Conservation (phyloP, 2,113 vertebrate species). For the Albula goreensis region DNA sequence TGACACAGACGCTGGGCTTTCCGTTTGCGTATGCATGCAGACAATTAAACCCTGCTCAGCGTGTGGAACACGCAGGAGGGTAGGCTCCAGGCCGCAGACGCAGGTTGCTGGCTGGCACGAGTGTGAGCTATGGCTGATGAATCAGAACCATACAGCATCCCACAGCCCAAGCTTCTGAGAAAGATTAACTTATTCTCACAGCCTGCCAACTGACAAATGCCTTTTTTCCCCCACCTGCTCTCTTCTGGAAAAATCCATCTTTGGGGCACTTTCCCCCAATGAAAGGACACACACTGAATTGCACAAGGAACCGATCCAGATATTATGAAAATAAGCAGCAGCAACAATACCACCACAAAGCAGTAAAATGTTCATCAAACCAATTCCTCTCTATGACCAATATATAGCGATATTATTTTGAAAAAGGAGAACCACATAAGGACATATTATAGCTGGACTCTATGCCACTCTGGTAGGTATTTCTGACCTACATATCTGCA, state of each 20-base stretch:
- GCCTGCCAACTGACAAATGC: neutral
- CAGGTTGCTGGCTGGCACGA: neutral
- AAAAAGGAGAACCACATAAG: too few species aligned
- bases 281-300: neutral
- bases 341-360: neutral
- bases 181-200: too few species aligned
- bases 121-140: too few species aligned
- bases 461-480: neutral
- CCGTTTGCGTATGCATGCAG: neutral
- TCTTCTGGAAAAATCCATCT: neutral
- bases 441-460: neutral
- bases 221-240: too few species aligned
- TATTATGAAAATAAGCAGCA: neutral
- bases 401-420: too few species aligned
- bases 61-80: neutral
- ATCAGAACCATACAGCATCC: neutral
- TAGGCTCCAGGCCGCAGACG: neutral
- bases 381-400: too few species aligned
- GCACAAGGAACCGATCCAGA: neutral
- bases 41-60: neutral
- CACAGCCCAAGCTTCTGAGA: too few species aligned
- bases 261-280: neutral
- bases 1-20: conserved; percentile 1
- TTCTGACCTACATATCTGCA: neutral
- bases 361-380: neutral